Conservation (phyloP, 2,797 vertebrate species). For the Tokudaia tokunoshimensis region DNA sequence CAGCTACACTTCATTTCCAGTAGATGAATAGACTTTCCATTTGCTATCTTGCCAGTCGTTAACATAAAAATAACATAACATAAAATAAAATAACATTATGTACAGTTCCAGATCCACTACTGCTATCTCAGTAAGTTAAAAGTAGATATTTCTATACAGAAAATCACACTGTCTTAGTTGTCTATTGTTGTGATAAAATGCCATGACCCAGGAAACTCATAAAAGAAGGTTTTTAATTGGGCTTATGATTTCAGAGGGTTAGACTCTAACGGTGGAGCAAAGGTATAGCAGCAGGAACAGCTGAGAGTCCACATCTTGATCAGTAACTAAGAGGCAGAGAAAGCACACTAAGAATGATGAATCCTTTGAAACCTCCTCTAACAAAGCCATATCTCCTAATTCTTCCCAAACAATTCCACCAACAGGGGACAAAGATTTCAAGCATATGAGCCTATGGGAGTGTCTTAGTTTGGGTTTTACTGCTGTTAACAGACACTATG, state of each 20-base stretch:
- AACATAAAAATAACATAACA: too few species aligned
- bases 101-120: neutral
- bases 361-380: neutral
- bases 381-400: neutral
- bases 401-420: neutral
- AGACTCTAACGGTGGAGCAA: neutral
- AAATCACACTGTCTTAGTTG: neutral
- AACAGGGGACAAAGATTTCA: neutral
- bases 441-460: neutral
- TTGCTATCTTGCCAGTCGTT: neutral
- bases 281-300: neutral
- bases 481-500: neutral
- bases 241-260: neutral
- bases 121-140: constrained; percentile 5
- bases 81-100: too few species aligned
- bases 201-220: neutral
- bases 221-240: neutral
- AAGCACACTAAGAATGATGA: neutral
- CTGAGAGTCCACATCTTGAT: neutral
- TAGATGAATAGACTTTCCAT: neutral
- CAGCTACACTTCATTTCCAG: neutral
- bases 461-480: neutral
- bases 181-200: neutral
- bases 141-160: neutral
- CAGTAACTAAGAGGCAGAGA: neutral